These are phyloP conservation scores for Labroides dimidiatus DNA, from an alignment of 2,797 vertebrate genomes.

Conservation along the genomic window DNA sequence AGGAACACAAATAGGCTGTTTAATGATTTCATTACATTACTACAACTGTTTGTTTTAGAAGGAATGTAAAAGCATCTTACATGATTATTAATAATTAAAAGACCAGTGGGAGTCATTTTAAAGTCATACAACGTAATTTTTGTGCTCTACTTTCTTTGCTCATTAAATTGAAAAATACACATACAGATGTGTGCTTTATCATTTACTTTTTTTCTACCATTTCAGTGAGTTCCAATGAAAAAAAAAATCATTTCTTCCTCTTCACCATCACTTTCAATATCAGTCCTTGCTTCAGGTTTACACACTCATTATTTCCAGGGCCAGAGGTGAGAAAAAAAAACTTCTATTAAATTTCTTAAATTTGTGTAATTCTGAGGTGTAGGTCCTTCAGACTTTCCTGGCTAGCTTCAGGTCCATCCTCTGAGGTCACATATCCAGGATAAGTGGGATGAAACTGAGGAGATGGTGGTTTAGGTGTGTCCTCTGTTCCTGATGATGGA, in stretches of 20 bases:
- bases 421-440: slow-evolving; percentile 83
- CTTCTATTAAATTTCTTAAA: not conserved
- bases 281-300: too few relatives aligned
- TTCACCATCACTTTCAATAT: too few relatives aligned
- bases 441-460: slow-evolving; percentile 69
- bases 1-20: slow-evolving; percentile 21
- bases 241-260: too few relatives aligned
- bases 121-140: not conserved
- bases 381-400: slow-evolving; percentile 64
- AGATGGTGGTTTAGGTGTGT: not conserved
- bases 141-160: too few relatives aligned
- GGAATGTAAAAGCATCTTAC: not conserved
- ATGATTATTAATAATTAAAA: too few relatives aligned
- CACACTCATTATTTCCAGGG: too few relatives aligned
- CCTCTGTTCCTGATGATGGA: not conserved
- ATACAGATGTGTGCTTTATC: too few relatives aligned
- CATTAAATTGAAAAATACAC: too few relatives aligned
- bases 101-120: too few relatives aligned
- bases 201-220: too few relatives aligned
- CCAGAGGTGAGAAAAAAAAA: too few relatives aligned
- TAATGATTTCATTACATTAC: not conserved
- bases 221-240: too few relatives aligned
- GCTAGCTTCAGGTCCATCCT: slow-evolving; percentile 76
- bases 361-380: slow-evolving; percentile 55
- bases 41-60: not conserved